These are phyloP conservation scores for Anabas testudineus DNA, from an alignment of 2,797 vertebrate species.

Conservation along the genomic window DNA sequence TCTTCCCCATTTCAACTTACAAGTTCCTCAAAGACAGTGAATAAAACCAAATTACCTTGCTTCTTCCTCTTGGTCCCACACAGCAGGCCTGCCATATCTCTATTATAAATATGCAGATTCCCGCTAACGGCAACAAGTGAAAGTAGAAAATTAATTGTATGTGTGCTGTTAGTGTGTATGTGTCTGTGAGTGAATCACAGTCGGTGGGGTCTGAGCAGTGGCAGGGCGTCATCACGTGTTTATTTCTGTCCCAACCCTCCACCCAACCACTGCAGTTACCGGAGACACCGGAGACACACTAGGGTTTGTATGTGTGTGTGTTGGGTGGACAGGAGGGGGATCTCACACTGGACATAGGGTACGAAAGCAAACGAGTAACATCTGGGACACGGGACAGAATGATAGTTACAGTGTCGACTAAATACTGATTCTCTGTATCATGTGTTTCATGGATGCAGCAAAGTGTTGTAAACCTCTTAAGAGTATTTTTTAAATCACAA, in stretches of 20 bases:
- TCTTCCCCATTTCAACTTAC: constrained; percentile 52
- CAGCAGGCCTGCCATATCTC: constrained; percentile 88
- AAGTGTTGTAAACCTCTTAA: not conserved
- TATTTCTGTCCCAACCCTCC: constrained; percentile 85
- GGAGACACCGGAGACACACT: constrained; percentile 50
- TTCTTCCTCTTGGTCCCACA: constrained; percentile 90
- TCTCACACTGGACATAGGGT: constrained; percentile 20
- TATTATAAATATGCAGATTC: constrained; percentile 24
- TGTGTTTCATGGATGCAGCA: not conserved
- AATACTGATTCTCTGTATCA: constrained; percentile 1
- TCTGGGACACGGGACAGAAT: constrained; percentile 19
- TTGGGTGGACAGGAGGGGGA: constrained; percentile 28
- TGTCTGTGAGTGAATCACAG: constrained; percentile 52
- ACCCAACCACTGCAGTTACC: constrained; percentile 80
- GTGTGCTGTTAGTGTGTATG: constrained; percentile 7
- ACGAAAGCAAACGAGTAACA: constrained; percentile 21
- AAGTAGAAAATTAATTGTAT: constrained; percentile 40
- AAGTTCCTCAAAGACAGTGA: constrained; percentile 56
- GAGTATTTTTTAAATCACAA: not conserved
- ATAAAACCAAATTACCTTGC: constrained; percentile 80
- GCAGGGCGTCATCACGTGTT: constrained; percentile 79
- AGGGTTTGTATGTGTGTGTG: constrained; percentile 30
- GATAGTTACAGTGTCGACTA: constrained; percentile 36
- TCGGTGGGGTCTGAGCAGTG: constrained; percentile 69
- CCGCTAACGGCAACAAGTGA: constrained; percentile 25